phyloP scores from a whole-genome alignment of 1,140 invertebrate species.

The Prorops nasuta region DNA sequence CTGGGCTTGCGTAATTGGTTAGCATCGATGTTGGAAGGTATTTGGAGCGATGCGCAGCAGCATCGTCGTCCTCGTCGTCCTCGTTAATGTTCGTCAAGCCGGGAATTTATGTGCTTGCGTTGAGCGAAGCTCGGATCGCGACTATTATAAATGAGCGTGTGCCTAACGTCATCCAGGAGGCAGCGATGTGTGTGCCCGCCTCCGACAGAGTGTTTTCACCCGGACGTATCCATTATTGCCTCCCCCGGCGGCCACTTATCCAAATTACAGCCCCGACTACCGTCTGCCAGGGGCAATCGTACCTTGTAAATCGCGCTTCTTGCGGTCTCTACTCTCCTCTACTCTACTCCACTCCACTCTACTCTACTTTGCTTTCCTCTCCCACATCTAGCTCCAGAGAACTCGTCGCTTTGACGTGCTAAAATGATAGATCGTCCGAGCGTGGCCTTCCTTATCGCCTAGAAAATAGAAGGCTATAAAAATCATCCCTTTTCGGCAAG shows the following conservation, averaged over 20 bases:
- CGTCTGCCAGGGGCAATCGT: slow-evolving; percentile 15
- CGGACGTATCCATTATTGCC: slow-evolving; percentile 19
- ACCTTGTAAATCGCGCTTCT: slow-evolving; percentile 16
- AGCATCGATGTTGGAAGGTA: too few species aligned
- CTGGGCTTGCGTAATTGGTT: too few species aligned
- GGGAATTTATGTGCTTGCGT: slow-evolving; percentile 36
- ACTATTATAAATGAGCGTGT: slow-evolving; percentile 39
- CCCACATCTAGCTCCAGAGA: too few species aligned
- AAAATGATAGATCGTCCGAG: too few species aligned
- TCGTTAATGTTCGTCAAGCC: slow-evolving; percentile 37
- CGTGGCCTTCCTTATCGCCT: too few species aligned
- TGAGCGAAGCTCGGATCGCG: slow-evolving; percentile 20
- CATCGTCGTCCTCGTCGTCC: too few species aligned
- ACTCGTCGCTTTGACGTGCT: too few species aligned
- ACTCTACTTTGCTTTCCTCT: too few species aligned
- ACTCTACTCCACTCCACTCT: too few species aligned
- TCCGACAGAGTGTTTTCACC: slow-evolving; percentile 11
- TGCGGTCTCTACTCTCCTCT: slow-evolving; percentile 12
- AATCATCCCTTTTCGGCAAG: too few species aligned
- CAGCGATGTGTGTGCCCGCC: background rate
- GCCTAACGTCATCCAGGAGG: slow-evolving; percentile 26
- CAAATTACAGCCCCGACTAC: slow-evolving; percentile 14
- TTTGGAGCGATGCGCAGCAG: too few species aligned
- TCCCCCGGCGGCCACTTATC: slow-evolving; percentile 16
- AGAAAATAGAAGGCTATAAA: too few species aligned